Percentiles rank a stretch among this genome's conserved stretches.
These are phyloP conservation scores for Eristalinus aeneus DNA, from an alignment of 2,888 invertebrate genomes.

Conservation along the genomic window DNA sequence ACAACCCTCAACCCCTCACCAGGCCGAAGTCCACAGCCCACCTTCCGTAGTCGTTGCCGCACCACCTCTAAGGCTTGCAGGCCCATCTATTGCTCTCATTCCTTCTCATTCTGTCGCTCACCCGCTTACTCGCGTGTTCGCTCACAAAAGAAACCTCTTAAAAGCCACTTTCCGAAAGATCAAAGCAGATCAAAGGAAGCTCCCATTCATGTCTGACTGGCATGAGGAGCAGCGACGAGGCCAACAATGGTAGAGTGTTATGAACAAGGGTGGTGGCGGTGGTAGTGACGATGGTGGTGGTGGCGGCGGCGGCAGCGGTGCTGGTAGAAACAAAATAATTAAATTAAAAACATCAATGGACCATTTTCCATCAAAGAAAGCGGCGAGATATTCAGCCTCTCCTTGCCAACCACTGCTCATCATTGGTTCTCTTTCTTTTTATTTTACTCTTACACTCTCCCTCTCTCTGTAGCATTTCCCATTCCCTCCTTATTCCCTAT, in stretches of 20 bases:
- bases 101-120: constrained; percentile 27
- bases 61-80: background rate
- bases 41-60: background rate
- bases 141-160: constrained; percentile 71
- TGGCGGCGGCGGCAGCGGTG: background rate
- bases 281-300: constrained; percentile 21
- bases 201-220: constrained; percentile 70
- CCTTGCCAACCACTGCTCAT: constrained; percentile 24
- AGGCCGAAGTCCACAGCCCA: background rate
- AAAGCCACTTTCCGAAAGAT: constrained; percentile 71
- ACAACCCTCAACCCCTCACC: constrained; percentile 16
- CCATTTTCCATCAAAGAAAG: constrained; percentile 71
- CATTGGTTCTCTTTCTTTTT: background rate
- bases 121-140: constrained; percentile 61
- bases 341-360: constrained; percentile 71
- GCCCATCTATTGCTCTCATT: constrained; percentile 7
- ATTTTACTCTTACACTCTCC: background rate
- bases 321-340: constrained; percentile 70
- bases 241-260: constrained; percentile 32
- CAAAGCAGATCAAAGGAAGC: constrained; percentile 71
- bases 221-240: constrained; percentile 21
- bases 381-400: constrained; percentile 62
- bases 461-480: background rate
- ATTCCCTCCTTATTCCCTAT: no score
- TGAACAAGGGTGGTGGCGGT: constrained; percentile 5